Evolutionary conservation across 2,797 vertebrate genomes (phyloP).

Genomic region (Aulostomus chinensis): DNA sequence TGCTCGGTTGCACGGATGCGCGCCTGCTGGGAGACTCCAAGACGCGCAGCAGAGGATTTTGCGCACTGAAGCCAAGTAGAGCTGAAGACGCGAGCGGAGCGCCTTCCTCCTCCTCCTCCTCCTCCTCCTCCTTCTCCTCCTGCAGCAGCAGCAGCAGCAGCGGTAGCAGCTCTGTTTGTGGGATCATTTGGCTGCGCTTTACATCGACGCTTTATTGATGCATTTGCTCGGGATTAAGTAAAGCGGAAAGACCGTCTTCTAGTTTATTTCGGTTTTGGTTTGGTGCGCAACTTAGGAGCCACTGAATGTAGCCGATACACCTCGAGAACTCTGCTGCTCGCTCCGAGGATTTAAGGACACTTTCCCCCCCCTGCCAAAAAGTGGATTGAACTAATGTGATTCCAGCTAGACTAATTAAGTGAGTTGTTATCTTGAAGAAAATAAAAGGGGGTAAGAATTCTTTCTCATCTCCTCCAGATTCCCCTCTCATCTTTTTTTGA

Average conservation of each 20-base stretch:
- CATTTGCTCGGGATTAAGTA: constrained; percentile 11
- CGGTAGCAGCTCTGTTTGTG: constrained; percentile 32
- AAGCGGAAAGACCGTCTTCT: too few relatives aligned
- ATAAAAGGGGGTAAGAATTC: constrained; percentile 50
- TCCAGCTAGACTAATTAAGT: constrained; percentile 16
- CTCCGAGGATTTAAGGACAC: constrained; percentile 53
- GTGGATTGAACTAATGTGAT: constrained; percentile 52
- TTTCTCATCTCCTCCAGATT: background rate
- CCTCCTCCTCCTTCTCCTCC: too few relatives aligned
- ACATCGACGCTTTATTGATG: background rate
- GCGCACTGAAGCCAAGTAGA: constrained; percentile 56
- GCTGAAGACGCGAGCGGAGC: too few relatives aligned
- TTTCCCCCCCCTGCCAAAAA: constrained; percentile 12
- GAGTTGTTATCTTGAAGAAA: constrained; percentile 39
- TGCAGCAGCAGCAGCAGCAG: too few relatives aligned
- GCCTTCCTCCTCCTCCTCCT: too few relatives aligned
- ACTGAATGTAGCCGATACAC: constrained; percentile 5
- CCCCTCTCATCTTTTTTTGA: background rate
- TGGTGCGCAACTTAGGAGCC: too few relatives aligned
- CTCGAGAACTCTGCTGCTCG: constrained; percentile 12
- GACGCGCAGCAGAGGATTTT: constrained; percentile 58
- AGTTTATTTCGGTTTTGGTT: too few relatives aligned
- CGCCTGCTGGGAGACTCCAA: too few relatives aligned
- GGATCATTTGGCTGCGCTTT: constrained; percentile 24
- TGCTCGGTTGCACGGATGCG: too few relatives aligned